phyloP scores from a whole-genome alignment of 2,888 invertebrate genomes.

The Hoplodrina blanda region DNA sequence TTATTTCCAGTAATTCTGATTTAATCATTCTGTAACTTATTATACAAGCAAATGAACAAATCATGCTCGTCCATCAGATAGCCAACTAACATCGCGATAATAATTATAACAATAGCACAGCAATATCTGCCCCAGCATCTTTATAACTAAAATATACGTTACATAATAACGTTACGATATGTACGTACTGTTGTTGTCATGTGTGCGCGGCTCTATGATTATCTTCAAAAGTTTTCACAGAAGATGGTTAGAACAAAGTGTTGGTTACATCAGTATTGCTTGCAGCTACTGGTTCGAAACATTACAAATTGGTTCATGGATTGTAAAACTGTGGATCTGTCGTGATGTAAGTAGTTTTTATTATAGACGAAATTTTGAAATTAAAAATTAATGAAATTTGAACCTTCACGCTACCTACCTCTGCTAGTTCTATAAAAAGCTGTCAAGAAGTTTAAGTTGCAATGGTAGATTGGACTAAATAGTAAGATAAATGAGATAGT shows the following conservation, averaged over 20 bases:
- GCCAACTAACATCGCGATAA: conserved; percentile 23
- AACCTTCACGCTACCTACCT: no score
- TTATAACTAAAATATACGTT: conserved; percentile 15
- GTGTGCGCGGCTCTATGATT: conserved; percentile 17
- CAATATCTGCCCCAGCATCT: conserved; percentile 26
- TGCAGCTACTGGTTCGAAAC: not conserved
- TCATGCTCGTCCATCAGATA: not conserved
- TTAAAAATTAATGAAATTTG: no score
- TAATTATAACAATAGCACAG: conserved; percentile 18
- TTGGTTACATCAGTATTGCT: conserved; percentile 8
- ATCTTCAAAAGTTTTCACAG: conserved; percentile 18
- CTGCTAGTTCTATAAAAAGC: no score
- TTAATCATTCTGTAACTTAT: not conserved
- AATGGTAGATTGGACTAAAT: no score
- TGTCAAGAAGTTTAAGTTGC: no score
- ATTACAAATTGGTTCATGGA: conserved; percentile 1
- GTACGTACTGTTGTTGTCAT: conserved; percentile 9
- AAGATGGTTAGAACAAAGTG: conserved; percentile 21
- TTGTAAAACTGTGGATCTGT: no score
- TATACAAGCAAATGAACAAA: not conserved
- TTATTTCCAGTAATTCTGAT: no score
- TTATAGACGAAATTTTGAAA: no score
- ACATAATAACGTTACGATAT: conserved; percentile 15
- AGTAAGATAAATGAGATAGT: no score
- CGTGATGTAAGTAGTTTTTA: no score